These are phyloP conservation scores for Leptinotarsa peninsularis DNA, from an alignment of 2,888 invertebrate species.

Conservation along the genomic window DNA sequence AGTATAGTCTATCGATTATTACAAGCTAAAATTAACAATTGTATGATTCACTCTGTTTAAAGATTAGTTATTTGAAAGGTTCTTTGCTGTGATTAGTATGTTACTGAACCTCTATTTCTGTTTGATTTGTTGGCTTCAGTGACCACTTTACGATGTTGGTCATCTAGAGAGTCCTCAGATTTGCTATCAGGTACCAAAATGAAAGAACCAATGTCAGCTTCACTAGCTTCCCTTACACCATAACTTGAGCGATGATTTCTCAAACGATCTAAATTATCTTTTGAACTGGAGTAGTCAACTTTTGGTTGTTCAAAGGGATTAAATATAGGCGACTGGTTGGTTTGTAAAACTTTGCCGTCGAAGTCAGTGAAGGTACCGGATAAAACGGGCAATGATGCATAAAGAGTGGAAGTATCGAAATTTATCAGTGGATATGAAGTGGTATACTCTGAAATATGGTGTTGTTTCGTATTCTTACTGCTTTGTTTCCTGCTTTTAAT, in stretches of 20 bases:
- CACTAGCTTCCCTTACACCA: conserved; percentile 29
- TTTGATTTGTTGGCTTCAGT: not conserved
- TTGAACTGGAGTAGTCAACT: conserved; percentile 17
- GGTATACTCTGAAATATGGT: not conserved
- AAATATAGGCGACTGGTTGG: conserved; percentile 29
- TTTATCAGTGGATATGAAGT: conserved; percentile 11
- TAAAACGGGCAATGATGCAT: conserved; percentile 16
- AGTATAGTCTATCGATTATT: no score
- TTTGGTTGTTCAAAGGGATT: conserved; percentile 31
- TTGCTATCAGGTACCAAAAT: conserved; percentile 34
- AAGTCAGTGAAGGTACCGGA: conserved; percentile 6
- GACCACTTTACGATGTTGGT: conserved; percentile 6
- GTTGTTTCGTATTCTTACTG: conserved; percentile 1
- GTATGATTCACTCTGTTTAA: no score
- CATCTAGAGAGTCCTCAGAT: not conserved
- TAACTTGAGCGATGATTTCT: conserved; percentile 35
- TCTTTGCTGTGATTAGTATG: no score
- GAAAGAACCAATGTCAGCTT: conserved; percentile 19
- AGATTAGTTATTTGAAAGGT: no score
- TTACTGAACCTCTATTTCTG: conserved; percentile 10
- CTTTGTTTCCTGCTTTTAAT: not conserved
- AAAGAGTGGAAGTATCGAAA: conserved; percentile 22
- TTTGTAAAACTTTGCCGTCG: conserved; percentile 11
- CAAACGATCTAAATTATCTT: conserved; percentile 21
- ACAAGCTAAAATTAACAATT: no score